Percentiles rank a stretch among this genome's conserved stretches.
These are phyloP conservation scores for Drosophila serrata DNA, from an alignment of 1,140 invertebrate species.

Conservation along the genomic window DNA sequence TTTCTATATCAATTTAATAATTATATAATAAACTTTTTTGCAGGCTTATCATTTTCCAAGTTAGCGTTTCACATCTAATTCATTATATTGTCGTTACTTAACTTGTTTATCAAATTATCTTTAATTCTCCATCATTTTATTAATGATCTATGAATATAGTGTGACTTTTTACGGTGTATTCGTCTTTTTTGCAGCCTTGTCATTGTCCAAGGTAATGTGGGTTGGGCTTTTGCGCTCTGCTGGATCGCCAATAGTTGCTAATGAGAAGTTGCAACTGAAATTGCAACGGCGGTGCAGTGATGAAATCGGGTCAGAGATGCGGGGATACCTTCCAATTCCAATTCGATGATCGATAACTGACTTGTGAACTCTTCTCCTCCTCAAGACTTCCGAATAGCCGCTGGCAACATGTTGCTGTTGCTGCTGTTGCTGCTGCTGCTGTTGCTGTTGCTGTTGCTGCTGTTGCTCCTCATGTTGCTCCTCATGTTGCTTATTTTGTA, in stretches of 20 bases:
- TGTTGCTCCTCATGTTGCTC: conserved; percentile 4
- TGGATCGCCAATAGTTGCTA: conserved; percentile 31
- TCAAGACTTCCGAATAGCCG: neutral
- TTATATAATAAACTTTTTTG: neutral
- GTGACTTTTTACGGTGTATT: conserved; percentile 26
- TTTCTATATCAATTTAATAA: neutral
- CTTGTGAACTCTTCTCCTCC: conserved; percentile 3
- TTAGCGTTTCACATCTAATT: neutral
- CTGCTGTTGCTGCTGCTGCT: conserved; percentile 17
- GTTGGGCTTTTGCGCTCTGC: conserved; percentile 3
- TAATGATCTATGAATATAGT: neutral
- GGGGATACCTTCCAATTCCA: neutral
- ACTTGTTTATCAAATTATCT: neutral
- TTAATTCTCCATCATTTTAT: neutral
- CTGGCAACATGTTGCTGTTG: conserved; percentile 56
- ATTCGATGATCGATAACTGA: conserved; percentile 19
- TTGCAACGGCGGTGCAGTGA: neutral
- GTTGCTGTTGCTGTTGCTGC: conserved; percentile 3
- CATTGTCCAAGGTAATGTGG: conserved; percentile 25
- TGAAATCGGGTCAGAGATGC: conserved; percentile 13
- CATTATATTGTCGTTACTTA: neutral
- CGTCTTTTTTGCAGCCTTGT: conserved; percentile 67
- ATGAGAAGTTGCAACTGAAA: conserved; percentile 16
- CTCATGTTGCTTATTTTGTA: conserved; percentile 69
- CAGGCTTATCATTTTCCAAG: no score